Evolutionary conservation across 2,797 vertebrate species (phyloP).

Genomic region (Novumbra hubbsi): DNA sequence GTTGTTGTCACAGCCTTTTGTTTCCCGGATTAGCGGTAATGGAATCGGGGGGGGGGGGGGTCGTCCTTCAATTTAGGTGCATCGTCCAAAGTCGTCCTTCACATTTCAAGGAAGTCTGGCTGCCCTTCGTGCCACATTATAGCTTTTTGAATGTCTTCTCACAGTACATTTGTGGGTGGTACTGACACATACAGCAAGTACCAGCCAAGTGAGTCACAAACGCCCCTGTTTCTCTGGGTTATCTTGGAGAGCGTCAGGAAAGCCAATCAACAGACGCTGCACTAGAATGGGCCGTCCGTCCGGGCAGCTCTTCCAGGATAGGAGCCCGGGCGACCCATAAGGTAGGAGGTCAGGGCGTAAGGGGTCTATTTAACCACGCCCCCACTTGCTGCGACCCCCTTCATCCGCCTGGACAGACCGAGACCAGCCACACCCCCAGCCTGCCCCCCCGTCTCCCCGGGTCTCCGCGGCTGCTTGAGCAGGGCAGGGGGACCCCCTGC

Average conservation of each 20-base stretch:
- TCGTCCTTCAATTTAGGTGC: constrained; percentile 49
- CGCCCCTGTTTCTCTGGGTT: too few relatives aligned
- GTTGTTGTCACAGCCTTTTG: constrained; percentile 53
- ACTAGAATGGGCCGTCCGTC: too few relatives aligned
- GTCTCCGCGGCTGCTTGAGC: constrained; percentile 46
- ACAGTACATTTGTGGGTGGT: not conserved
- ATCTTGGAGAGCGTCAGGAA: constrained; percentile 10
- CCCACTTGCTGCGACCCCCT: constrained; percentile 51
- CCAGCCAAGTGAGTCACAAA: constrained; percentile 2
- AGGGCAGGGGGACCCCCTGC: constrained; percentile 78
- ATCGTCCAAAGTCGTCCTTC: constrained; percentile 14
- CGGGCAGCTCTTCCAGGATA: constrained; percentile 16
- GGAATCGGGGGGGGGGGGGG: too few relatives aligned
- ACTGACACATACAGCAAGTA: not conserved
- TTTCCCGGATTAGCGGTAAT: constrained; percentile 59
- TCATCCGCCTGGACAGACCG: constrained; percentile 34
- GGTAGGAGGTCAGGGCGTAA: constrained; percentile 6
- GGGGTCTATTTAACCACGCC: constrained; percentile 48
- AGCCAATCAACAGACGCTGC: constrained; percentile 41
- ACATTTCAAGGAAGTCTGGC: constrained; percentile 44
- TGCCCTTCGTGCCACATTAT: constrained; percentile 48
- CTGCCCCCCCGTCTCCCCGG: constrained; percentile 43
- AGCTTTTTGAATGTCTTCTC: not conserved
- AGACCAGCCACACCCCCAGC: constrained; percentile 44
- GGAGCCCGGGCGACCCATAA: not conserved